Evolutionary conservation across 2,888 invertebrate genomes (phyloP).

Genomic region (Ctena decussata): DNA sequence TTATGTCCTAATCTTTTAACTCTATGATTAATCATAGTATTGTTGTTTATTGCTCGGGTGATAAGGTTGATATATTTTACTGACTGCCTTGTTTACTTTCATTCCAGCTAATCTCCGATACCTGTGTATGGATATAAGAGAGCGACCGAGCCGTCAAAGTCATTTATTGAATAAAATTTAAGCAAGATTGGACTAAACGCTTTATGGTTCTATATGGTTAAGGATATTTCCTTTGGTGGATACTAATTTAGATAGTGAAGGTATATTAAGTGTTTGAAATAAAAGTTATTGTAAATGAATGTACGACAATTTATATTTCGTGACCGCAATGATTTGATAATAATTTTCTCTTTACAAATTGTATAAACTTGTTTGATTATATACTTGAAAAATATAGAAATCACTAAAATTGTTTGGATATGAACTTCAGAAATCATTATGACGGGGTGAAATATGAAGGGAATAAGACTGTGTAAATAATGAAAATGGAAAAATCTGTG

Average conservation of each 20-base stretch:
- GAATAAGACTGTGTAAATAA: too few species aligned
- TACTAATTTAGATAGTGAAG: background rate
- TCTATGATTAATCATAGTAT: background rate
- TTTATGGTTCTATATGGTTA: background rate
- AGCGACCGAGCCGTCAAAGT: slow-evolving; percentile 8
- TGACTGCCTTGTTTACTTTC: slow-evolving; percentile 55
- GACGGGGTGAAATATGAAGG: too few species aligned
- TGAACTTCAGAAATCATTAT: background rate
- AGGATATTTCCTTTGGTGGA: background rate
- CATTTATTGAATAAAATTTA: background rate
- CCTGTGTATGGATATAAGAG: slow-evolving; percentile 32
- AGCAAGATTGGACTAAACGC: background rate
- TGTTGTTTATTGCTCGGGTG: slow-evolving; percentile 9
- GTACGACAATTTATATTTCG: background rate
- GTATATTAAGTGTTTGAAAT: background rate
- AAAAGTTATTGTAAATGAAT: background rate
- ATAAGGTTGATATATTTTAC: slow-evolving; percentile 19
- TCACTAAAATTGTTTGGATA: background rate
- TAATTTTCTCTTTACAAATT: background rate
- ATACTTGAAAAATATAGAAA: slow-evolving; percentile 2
- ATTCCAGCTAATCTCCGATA: slow-evolving; percentile 52
- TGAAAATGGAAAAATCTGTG: too few species aligned
- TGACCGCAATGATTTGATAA: background rate
- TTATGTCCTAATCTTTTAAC: background rate
- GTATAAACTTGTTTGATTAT: background rate